Evolutionary conservation across 2,113 vertebrate genomes (phyloP).

Genomic region (Seriola aureovittata): DNA sequence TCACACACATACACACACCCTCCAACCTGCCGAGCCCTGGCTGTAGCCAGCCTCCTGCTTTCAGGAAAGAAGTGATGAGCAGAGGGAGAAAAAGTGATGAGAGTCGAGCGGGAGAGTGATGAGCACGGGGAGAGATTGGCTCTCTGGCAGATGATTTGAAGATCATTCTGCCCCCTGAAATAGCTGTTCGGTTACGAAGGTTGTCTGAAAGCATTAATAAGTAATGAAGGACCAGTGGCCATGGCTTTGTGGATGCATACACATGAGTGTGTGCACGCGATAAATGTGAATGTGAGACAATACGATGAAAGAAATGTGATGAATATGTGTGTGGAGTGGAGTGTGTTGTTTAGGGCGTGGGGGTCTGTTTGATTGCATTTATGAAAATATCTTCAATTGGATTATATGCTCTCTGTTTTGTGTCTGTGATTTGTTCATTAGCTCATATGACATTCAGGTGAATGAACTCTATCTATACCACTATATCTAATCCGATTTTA

Average conservation of each 20-base stretch:
- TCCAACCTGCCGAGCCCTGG: constrained; percentile 32
- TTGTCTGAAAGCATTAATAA: constrained; percentile 72
- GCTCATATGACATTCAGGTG: constrained; percentile 37
- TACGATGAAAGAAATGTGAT: neutral
- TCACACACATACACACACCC: constrained; percentile 10
- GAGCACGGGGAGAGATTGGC: constrained; percentile 59
- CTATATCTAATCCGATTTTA: constrained; percentile 34
- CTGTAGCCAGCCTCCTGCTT: constrained; percentile 18
- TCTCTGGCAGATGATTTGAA: constrained; percentile 72
- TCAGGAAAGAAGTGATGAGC: constrained; percentile 56
- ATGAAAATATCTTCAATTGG: constrained; percentile 9
- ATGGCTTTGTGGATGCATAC: constrained; percentile 20
- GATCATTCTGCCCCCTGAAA: constrained; percentile 69
- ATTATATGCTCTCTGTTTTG: constrained; percentile 2
- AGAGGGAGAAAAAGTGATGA: constrained; percentile 56
- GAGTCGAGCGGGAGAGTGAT: constrained; percentile 63
- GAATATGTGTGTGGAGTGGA: neutral
- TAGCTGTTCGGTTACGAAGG: constrained; percentile 66
- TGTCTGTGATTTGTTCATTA: constrained; percentile 29
- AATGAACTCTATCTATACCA: constrained; percentile 16
- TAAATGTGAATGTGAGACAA: neutral
- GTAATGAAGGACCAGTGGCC: constrained; percentile 55
- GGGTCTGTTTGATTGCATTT: constrained; percentile 9
- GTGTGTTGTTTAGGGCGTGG: constrained; percentile 6
- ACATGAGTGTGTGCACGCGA: constrained; percentile 4